These are phyloP conservation scores for Drosophila mettleri DNA, from an alignment of 2,888 invertebrate species.

Conservation along the genomic window DNA sequence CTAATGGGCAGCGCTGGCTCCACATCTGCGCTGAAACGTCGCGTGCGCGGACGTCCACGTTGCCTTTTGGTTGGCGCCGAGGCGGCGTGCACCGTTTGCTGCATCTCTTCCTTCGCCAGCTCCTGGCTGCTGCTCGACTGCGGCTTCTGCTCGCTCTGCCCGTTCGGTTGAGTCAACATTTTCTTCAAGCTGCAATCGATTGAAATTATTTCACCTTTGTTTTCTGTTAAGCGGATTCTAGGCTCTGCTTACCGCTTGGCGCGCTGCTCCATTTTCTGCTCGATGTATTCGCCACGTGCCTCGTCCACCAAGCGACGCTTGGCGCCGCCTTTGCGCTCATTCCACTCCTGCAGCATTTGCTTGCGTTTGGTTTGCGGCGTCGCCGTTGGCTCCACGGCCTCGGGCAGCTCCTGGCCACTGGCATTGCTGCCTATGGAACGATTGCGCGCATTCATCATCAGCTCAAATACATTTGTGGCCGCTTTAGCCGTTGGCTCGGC, in stretches of 20 bases:
- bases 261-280: constrained; percentile 87
- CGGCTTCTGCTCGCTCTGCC: constrained; percentile 26
- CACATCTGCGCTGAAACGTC: constrained; percentile 61
- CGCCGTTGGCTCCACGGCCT: constrained; percentile 48
- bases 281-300: constrained; percentile 87
- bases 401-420: constrained; percentile 85
- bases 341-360: constrained; percentile 87
- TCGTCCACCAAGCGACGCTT: constrained; percentile 87
- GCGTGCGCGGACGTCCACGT: constrained; percentile 54
- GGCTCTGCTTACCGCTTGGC: constrained; percentile 85
- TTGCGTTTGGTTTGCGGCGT: constrained; percentile 85
- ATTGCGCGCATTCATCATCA: constrained; percentile 89
- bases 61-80: neutral
- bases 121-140: constrained; percentile 16
- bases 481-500: constrained; percentile 7
- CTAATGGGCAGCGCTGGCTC: constrained; percentile 39
- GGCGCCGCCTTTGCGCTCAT: constrained; percentile 88
- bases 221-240: neutral
- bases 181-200: constrained; percentile 75
- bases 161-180: constrained; percentile 73
- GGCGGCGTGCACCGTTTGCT: too few species aligned
- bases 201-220: too few species aligned
- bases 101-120: neutral
- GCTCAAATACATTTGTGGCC: constrained; percentile 87
- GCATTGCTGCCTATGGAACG: constrained; percentile 88